phyloP scores from a whole-genome alignment of 2,113 vertebrate species.

The Geococcyx californianus region DNA sequence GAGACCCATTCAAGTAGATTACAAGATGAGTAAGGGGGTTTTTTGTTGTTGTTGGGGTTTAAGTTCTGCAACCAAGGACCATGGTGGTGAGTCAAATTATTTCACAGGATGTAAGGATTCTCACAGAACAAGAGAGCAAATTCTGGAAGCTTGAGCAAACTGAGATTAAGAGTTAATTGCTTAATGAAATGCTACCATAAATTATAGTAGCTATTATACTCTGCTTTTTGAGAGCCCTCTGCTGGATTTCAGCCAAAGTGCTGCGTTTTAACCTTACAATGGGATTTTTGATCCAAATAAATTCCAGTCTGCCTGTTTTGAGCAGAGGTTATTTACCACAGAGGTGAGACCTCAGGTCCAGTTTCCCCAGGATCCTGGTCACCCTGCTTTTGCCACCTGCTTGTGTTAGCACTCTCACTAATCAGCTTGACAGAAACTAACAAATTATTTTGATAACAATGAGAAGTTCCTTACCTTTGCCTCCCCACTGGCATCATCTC shows the following conservation, averaged over 20 bases:
- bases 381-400: neutral
- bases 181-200: constrained; percentile 29
- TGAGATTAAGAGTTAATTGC: constrained; percentile 56
- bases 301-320: neutral
- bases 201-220: constrained; percentile 22
- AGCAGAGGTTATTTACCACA: neutral
- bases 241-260: constrained; percentile 2
- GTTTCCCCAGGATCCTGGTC: neutral
- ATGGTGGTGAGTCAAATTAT: neutral
- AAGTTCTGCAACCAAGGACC: neutral
- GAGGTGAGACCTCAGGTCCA: neutral
- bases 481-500: neutral
- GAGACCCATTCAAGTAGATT: neutral
- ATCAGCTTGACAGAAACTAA: neutral
- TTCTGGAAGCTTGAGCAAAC: constrained; percentile 50
- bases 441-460: neutral
- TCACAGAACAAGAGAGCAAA: constrained; percentile 49
- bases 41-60: neutral
- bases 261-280: neutral
- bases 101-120: constrained; percentile 28
- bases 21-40: neutral
- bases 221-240: neutral
- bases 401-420: neutral
- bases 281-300: neutral
- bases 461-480: neutral